Evolutionary conservation across 2,888 invertebrate genomes (phyloP).

Genomic region (Hecatera dysodea): DNA sequence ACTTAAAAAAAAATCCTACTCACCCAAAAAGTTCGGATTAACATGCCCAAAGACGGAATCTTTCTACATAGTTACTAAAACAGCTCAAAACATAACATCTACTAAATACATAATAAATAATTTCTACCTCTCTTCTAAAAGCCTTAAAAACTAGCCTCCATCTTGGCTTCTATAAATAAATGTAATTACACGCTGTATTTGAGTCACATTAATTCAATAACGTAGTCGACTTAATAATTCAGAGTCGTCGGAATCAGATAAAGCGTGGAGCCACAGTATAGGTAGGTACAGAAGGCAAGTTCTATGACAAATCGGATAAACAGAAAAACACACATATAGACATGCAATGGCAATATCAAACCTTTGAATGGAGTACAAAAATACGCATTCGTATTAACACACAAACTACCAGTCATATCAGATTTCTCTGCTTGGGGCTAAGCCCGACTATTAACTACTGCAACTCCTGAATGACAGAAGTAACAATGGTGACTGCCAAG

Average conservation of each 20-base stretch:
- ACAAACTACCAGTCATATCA: too few species aligned
- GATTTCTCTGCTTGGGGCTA: too few species aligned
- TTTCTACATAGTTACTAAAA: too few species aligned
- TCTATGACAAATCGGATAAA: neutral
- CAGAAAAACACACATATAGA: neutral
- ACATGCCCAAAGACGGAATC: too few species aligned
- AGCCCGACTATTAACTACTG: too few species aligned
- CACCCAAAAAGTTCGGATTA: neutral
- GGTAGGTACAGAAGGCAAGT: constrained; percentile 13
- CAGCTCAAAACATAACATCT: neutral
- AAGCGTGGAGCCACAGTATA: constrained; percentile 35
- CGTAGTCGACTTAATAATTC: constrained; percentile 72
- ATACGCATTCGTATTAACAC: too few species aligned
- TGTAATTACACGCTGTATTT: constrained; percentile 46
- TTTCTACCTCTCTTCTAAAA: neutral
- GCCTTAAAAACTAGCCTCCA: constrained; percentile 20
- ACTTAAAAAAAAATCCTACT: neutral
- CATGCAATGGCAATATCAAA: too few species aligned
- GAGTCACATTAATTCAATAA: constrained; percentile 68
- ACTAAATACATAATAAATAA: neutral
- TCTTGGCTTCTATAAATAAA: constrained; percentile 34
- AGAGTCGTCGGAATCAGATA: constrained; percentile 54
- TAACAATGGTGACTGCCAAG: too few species aligned
- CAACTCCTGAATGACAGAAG: too few species aligned
- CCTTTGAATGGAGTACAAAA: too few species aligned